Evolutionary conservation across 2,888 invertebrate genomes (phyloP).

Genomic region (Sesia apiformis): DNA sequence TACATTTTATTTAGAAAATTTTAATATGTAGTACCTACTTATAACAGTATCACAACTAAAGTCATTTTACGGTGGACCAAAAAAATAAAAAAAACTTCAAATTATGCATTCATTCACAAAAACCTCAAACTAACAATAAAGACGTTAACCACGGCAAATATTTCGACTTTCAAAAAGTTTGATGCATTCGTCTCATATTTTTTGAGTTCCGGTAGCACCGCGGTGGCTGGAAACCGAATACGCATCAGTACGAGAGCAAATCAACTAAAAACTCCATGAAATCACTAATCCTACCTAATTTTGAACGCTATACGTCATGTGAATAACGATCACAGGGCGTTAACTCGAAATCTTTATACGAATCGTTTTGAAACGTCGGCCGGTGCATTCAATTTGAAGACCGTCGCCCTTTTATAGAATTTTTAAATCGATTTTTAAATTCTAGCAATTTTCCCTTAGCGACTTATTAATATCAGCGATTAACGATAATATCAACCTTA

Average conservation of each 20-base stretch:
- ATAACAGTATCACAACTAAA: too few species aligned
- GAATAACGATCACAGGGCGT: slow-evolving; percentile 38
- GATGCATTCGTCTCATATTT: slow-evolving; percentile 15
- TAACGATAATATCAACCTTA: too few species aligned
- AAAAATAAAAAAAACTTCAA: too few species aligned
- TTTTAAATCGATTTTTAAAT: too few species aligned
- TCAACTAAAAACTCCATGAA: slow-evolving; percentile 38
- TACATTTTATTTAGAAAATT: too few species aligned
- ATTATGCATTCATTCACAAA: not conserved
- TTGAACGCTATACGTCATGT: slow-evolving; percentile 46
- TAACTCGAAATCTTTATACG: slow-evolving; percentile 35
- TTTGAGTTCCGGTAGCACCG: slow-evolving; percentile 21
- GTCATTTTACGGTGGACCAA: too few species aligned
- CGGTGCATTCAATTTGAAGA: slow-evolving; percentile 12
- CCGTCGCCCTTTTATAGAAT: slow-evolving; percentile 17
- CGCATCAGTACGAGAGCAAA: slow-evolving; percentile 18
- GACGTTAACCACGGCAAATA: not conserved
- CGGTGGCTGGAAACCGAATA: slow-evolving; percentile 33
- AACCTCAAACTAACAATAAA: not conserved
- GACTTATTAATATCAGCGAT: too few species aligned
- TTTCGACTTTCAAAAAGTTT: not conserved
- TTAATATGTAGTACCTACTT: too few species aligned
- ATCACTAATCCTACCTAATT: slow-evolving; percentile 61
- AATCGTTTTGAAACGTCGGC: slow-evolving; percentile 23
- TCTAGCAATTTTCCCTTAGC: too few species aligned